Evolutionary conservation across 2,113 vertebrate species (phyloP), one percentile per base, ranked within the genome.

Genomic region (Poeciliopsis retropinna): DNA sequence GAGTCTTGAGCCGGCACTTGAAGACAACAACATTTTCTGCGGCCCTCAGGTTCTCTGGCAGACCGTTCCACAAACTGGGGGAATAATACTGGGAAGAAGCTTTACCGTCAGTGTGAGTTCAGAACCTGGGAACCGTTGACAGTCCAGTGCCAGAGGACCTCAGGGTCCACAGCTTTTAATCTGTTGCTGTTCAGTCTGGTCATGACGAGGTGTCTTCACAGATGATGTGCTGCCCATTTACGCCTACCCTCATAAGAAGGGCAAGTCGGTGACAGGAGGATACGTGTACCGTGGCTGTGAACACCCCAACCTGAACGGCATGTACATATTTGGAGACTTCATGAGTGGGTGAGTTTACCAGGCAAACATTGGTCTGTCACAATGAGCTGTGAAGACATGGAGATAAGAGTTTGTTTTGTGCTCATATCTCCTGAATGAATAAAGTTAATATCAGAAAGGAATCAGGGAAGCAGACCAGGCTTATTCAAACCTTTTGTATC

Each of bases 321-420:
- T 98, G 79, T 99, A 99, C 90, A 96, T 99, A 91, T 99, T 99
- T 69, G 98, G 97, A 76, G 98, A 99, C 90, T 99, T 99, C 90
- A 99, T 99, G 97, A 99, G 96, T 5, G 98, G 98, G 98, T 99
- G 93, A 95, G 72, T 27, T 62, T 32, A 2, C 47, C 15, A 15
- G 2, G 2, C n/a, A 19, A 17, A 10, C 34, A n/a, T 14, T 22
- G 4, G 0, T 64, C 64, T 70, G 39, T 14, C 27, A 9, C 27
- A 1, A 31, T 41, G 25, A 69, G 34, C n/a, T 29, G 27, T 19
- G 5, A 19, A 47, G 19, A 47, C 5, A 47, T 19, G 17, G 17
- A 17, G 5, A 47, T 47, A 47, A 47, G 0, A 19, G 44, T 19
- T 44, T 44, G 41, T 17, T 44, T 17, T 17, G 17, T 19, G 17